Percentiles rank a stretch among this genome's conserved stretches.
Evolutionary conservation across 2,888 invertebrate species (phyloP).

Genomic region (Loripinus fragilis): DNA sequence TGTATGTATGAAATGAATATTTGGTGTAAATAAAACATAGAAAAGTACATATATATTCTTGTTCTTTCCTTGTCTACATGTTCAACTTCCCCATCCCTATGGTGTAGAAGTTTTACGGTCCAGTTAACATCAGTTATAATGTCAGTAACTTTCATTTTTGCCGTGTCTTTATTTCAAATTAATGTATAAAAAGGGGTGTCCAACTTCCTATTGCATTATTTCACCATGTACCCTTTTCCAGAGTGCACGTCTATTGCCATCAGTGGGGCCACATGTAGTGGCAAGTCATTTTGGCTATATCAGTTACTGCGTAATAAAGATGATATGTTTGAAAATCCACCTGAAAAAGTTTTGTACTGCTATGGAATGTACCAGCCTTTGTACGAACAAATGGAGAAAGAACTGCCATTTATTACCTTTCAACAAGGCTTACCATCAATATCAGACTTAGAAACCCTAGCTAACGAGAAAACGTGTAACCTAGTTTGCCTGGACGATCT

Average conservation of each 20-base stretch:
- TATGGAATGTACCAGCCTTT: constrained; percentile 55
- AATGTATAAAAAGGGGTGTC: too few relatives aligned
- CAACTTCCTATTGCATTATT: too few relatives aligned
- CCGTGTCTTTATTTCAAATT: too few relatives aligned
- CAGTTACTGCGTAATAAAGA: constrained; percentile 24
- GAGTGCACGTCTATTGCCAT: too few relatives aligned
- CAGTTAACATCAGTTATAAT: too few relatives aligned
- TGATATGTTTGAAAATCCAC: constrained; percentile 44
- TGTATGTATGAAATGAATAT: not conserved
- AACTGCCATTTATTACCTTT: constrained; percentile 43
- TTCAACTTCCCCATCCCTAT: not conserved
- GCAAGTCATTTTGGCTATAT: constrained; percentile 21
- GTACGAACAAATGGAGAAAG: constrained; percentile 45
- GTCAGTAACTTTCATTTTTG: too few relatives aligned
- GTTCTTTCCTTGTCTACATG: not conserved
- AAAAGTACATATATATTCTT: not conserved
- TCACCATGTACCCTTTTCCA: too few relatives aligned
- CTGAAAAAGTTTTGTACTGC: constrained; percentile 52
- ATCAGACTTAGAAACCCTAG: constrained; percentile 25
- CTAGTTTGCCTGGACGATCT: constrained; percentile 44
- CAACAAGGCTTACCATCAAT: constrained; percentile 43
- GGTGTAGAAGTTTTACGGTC: too few relatives aligned
- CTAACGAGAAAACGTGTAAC: constrained; percentile 26
- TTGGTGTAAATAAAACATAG: too few relatives aligned
- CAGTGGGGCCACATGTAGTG: constrained; percentile 34